phyloP scores from a whole-genome alignment of 2,797 vertebrate genomes.

The Lerista edwardsae region DNA sequence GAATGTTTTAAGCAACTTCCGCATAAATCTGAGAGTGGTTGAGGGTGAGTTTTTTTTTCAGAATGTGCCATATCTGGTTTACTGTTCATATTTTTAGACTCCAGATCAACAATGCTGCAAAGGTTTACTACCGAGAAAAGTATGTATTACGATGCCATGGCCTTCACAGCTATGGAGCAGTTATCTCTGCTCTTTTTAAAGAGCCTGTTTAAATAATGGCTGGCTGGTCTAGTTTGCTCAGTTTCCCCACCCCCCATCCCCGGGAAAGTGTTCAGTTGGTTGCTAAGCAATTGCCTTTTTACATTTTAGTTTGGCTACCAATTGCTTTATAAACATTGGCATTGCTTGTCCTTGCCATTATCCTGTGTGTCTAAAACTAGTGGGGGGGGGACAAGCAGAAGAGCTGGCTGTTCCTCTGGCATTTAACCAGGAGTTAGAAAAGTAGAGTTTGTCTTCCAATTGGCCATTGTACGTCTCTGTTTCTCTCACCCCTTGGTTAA shows the following conservation, averaged over 20 bases:
- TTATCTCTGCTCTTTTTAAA: not conserved
- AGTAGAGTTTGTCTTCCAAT: not conserved
- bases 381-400: not conserved
- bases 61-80: not conserved
- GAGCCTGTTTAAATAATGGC: not conserved
- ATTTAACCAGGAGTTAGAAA: not conserved
- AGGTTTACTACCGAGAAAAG: no score
- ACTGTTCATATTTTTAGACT: not conserved
- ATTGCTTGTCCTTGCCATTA: slow-evolving; percentile 18
- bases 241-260: no score
- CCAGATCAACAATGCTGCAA: not conserved
- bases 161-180: no score
- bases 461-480: not conserved
- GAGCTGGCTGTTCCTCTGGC: not conserved
- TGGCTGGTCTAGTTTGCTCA: not conserved
- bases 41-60: not conserved
- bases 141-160: no score
- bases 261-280: slow-evolving; percentile 5
- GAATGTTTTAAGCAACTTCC: not conserved
- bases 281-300: slow-evolving; percentile 25
- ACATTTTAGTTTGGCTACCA: not conserved
- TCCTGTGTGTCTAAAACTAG: not conserved
- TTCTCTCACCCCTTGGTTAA: not conserved
- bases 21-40: not conserved
- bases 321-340: slow-evolving; percentile 10